phyloP scores from a whole-genome alignment of 2,888 invertebrate species.

The Microctonus aethiopoides region DNA sequence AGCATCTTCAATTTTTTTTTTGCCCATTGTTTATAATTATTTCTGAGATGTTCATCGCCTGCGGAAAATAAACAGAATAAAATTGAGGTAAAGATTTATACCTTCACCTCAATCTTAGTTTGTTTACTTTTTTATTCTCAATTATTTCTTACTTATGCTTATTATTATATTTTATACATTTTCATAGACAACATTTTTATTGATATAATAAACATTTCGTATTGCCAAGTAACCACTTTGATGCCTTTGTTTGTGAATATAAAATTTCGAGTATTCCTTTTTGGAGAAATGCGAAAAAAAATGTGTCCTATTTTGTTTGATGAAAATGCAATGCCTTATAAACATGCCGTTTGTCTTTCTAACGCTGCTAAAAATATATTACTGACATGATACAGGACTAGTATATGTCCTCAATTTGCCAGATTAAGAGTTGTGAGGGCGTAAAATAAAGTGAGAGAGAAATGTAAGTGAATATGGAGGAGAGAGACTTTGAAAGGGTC shows the following conservation, averaged over 20 bases:
- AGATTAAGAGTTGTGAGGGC: conserved; percentile 59
- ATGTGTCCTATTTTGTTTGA: neutral
- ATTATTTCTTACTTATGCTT: no score
- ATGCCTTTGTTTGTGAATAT: no score
- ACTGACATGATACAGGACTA: conserved; percentile 41
- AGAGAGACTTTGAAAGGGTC: conserved; percentile 44
- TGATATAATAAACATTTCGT: no score
- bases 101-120: no score
- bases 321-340: neutral
- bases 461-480: conserved; percentile 37
- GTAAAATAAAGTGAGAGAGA: conserved; percentile 36
- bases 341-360: conserved; percentile 58
- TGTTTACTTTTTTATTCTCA: no score
- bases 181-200: no score
- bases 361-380: conserved; percentile 61
- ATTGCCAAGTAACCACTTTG: no score
- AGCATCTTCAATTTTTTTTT: neutral
- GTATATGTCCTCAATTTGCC: conserved; percentile 65
- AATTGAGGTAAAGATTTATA: neutral
- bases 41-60: neutral
- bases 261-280: no score
- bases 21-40: neutral
- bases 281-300: neutral
- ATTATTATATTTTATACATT: no score
- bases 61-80: neutral